Percentiles rank a stretch among this genome's conserved stretches.
Evolutionary conservation across 2,113 vertebrate genomes (phyloP).

Genomic region (Leucopternis melanops): DNA sequence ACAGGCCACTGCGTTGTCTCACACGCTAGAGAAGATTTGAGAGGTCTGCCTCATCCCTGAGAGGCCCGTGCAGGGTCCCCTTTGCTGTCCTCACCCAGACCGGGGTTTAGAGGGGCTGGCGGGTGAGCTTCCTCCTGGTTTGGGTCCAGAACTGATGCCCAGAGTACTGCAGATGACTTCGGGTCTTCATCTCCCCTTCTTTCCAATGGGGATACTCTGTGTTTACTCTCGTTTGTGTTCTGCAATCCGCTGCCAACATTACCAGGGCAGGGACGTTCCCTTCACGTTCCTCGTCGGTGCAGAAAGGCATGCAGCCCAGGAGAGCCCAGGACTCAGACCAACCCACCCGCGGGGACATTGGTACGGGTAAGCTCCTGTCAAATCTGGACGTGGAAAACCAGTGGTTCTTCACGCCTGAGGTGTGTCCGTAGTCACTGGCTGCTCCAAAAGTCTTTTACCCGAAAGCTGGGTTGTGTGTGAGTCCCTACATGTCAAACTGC

Average conservation of each 20-base stretch:
- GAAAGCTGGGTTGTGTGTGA: not conserved
- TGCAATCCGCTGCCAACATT: not conserved
- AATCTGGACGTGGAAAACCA: not conserved
- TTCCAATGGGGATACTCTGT: not conserved
- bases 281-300: rapidly evolving
- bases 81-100: not conserved
- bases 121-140: not conserved
- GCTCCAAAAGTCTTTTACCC: not conserved
- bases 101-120: not conserved
- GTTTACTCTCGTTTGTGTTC: not conserved
- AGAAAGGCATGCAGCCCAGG: not conserved
- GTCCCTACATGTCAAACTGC: not conserved
- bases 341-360: rapidly evolving
- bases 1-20: conserved; percentile 45
- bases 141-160: not conserved
- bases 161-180: not conserved
- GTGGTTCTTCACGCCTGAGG: not conserved
- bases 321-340: not conserved
- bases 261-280: not conserved
- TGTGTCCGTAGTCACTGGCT: not conserved
- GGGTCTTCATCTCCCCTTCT: not conserved
- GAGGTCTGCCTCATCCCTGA: conserved; percentile 1
- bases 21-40: not conserved
- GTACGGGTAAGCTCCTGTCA: not conserved
- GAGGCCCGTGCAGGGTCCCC: not conserved